Percentiles rank a stretch among this genome's conserved stretches.
Conservation (phyloP, 2,113 vertebrate species). For the Charadrius vociferus region DNA sequence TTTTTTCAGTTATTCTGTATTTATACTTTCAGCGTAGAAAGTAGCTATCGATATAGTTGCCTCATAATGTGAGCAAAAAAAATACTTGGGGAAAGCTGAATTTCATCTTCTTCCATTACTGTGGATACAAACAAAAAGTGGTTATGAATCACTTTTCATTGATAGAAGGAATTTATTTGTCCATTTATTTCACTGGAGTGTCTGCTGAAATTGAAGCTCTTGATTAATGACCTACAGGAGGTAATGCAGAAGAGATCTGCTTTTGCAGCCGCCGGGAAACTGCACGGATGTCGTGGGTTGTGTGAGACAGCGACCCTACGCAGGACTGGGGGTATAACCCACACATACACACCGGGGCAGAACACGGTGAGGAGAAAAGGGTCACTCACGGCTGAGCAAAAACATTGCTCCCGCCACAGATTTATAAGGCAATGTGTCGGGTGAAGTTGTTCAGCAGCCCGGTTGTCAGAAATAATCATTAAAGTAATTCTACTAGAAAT, state of each 20-base stretch:
- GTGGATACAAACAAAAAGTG: conserved; percentile 48
- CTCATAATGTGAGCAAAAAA: not conserved
- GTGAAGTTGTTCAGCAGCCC: not conserved
- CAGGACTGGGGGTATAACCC: not conserved
- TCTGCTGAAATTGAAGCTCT: conserved; percentile 34
- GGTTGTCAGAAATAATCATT: not conserved
- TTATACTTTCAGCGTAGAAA: not conserved
- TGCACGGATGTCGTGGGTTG: not conserved
- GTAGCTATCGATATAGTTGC: not conserved
- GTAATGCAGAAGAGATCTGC: not conserved
- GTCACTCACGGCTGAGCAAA: not conserved
- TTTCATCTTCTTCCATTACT: conserved; percentile 53
- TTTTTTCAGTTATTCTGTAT: not conserved
- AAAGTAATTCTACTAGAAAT: not conserved
- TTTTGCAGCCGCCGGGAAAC: not conserved
- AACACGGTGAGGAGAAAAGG: not conserved
- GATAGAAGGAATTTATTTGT: conserved; percentile 64
- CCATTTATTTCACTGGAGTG: conserved; percentile 19
- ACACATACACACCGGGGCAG: rapidly evolving
- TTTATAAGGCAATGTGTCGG: not conserved
- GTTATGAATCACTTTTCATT: conserved; percentile 66
- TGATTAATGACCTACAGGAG: conserved; percentile 51
- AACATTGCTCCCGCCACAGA: not conserved
- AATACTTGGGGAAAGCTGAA: conserved; percentile 5
- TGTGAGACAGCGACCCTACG: not conserved